Evolutionary conservation across 2,113 vertebrate genomes (phyloP).

Genomic region (Phrynosoma blainvillii): DNA sequence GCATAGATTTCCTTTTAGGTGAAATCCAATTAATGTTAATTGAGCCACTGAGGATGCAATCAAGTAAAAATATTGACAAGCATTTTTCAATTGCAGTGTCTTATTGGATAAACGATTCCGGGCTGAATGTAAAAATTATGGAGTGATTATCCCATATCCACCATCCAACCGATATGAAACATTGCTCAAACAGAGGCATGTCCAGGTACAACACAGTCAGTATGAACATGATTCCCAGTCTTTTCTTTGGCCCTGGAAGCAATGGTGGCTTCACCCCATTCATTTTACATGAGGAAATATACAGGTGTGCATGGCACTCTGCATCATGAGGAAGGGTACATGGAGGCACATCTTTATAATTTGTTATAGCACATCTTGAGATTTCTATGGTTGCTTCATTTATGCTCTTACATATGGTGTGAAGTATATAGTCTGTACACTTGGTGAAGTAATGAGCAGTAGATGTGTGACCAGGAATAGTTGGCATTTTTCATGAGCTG

Average conservation of each 20-base stretch:
- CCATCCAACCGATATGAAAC: slow-evolving; percentile 99
- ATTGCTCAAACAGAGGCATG: slow-evolving; percentile 96
- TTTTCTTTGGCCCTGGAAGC: neutral
- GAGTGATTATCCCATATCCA: slow-evolving; percentile 97
- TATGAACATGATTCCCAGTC: neutral
- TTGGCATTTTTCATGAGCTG: neutral
- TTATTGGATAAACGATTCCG: slow-evolving; percentile 97
- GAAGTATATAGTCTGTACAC: too few species aligned
- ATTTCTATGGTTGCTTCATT: neutral
- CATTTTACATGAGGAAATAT: neutral
- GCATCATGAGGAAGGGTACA: neutral
- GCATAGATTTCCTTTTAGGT: neutral
- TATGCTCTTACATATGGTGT: neutral
- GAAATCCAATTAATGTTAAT: neutral
- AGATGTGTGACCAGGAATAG: neutral
- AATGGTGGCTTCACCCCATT: neutral
- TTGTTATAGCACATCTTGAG: neutral
- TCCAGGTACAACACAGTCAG: slow-evolving; percentile 84
- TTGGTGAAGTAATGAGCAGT: neutral
- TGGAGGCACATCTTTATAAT: neutral
- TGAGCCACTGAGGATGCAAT: neutral
- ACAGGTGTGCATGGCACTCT: neutral
- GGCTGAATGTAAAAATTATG: slow-evolving; percentile 98
- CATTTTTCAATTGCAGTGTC: slow-evolving; percentile 79
- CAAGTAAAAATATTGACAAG: neutral